Conservation (phyloP, 2,113 vertebrate genomes). For the human (Homo sapiens) region DNA sequence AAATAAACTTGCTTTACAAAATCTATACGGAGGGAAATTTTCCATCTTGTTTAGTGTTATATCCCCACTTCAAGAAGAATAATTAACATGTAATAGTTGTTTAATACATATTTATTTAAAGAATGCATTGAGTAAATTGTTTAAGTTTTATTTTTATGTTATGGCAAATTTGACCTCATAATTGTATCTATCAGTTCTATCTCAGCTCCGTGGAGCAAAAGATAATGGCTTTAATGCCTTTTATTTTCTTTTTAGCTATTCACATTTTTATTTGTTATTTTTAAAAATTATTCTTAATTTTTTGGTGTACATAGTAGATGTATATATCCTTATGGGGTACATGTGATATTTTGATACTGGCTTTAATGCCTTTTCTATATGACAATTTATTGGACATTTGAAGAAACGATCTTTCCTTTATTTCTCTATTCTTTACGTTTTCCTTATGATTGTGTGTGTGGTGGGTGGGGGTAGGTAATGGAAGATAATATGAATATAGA, state of each 20-base stretch:
- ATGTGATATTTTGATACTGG: too few relatives aligned
- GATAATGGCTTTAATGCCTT: not conserved
- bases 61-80: not conserved
- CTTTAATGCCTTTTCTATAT: not conserved
- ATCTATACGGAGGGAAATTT: not conserved
- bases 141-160: not conserved
- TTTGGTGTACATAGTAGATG: too few relatives aligned
- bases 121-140: not conserved
- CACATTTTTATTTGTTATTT: too few relatives aligned
- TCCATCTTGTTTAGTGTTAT: not conserved
- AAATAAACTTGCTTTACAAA: not conserved
- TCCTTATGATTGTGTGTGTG: not conserved
- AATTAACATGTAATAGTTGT: not conserved
- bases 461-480: not conserved
- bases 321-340: too few relatives aligned
- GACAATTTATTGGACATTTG: not conserved
- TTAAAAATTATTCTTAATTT: too few relatives aligned
- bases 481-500: not conserved
- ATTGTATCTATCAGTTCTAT: not conserved
- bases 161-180: not conserved
- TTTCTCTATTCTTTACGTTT: not conserved
- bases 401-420: not conserved
- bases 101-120: not conserved
- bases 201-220: not conserved
- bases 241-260: not conserved